phyloP scores from a whole-genome alignment of 2,888 invertebrate genomes.

The Lepeophtheirus nordmannii region DNA sequence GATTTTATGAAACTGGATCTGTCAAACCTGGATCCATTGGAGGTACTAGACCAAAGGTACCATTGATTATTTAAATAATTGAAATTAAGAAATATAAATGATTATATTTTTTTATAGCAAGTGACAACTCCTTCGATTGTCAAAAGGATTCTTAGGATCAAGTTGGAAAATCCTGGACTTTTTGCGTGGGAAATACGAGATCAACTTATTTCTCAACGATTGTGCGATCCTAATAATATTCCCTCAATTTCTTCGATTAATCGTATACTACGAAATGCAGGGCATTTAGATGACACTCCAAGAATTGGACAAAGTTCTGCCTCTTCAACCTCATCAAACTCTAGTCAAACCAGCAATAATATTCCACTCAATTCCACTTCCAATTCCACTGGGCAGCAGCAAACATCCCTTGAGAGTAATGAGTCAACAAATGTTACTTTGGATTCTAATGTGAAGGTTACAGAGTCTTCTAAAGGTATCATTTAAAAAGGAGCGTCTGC shows the following conservation, averaged over 20 bases:
- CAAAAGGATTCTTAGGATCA: constrained; percentile 78
- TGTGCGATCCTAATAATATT: constrained; percentile 57
- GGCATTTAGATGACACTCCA: constrained; percentile 12
- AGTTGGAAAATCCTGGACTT: constrained; percentile 87
- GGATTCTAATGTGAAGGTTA: too few species aligned
- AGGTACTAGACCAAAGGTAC: constrained; percentile 83
- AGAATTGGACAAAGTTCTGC: neutral
- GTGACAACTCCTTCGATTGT: constrained; percentile 90
- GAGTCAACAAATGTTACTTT: too few species aligned
- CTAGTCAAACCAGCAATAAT: neutral
- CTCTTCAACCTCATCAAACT: neutral
- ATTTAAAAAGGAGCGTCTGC: too few species aligned
- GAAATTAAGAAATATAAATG: neutral
- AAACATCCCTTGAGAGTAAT: too few species aligned
- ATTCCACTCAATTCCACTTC: neutral
- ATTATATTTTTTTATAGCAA: constrained; percentile 55
- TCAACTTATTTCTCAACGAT: constrained; percentile 67
- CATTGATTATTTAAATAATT: constrained; percentile 17
- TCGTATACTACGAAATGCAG: constrained; percentile 52
- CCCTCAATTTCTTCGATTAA: constrained; percentile 91
- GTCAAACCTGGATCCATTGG: constrained; percentile 88
- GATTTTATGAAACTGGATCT: constrained; percentile 92
- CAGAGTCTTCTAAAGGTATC: too few species aligned
- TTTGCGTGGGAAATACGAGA: constrained; percentile 95
- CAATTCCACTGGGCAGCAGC: neutral